phyloP scores from a whole-genome alignment of 2,113 vertebrate genomes.

The Cyphomyrus discorhynchus region DNA sequence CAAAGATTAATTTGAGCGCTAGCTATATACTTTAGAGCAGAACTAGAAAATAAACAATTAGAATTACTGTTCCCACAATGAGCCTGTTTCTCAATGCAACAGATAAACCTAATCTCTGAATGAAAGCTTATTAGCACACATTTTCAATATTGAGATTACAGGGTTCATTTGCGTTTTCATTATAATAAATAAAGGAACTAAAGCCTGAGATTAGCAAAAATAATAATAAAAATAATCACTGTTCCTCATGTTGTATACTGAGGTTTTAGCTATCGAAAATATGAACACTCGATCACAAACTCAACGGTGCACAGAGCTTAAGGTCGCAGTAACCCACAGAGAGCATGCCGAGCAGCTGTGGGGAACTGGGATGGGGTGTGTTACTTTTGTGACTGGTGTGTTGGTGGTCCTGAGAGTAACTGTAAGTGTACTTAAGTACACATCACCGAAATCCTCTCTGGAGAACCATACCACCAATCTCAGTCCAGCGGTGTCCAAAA shows the following conservation, averaged over 20 bases:
- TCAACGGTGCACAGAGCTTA: not conserved
- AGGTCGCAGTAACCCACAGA: not conserved
- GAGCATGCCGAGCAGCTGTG: not conserved
- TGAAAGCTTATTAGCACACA: slow-evolving; percentile 44
- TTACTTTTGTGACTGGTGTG: not conserved
- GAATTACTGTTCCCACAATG: slow-evolving; percentile 46
- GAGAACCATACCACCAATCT: not conserved
- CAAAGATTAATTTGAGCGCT: slow-evolving; percentile 39
- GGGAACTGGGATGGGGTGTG: not conserved
- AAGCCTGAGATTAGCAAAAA: not conserved
- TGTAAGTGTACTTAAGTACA: not conserved
- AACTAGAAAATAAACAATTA: slow-evolving; percentile 48
- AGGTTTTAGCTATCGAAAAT: not conserved
- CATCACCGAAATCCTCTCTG: not conserved
- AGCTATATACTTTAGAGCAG: slow-evolving; percentile 39
- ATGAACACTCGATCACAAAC: not conserved
- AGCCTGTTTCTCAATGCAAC: slow-evolving; percentile 40
- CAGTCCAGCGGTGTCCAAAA: not conserved
- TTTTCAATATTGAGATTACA: slow-evolving; percentile 30
- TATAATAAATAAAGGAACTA: slow-evolving; percentile 29
- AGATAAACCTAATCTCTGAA: slow-evolving; percentile 29
- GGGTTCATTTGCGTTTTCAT: slow-evolving; percentile 30
- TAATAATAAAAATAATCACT: not conserved
- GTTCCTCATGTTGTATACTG: not conserved
- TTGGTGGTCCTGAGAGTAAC: not conserved